Percentiles rank a stretch among this genome's conserved stretches.
These are phyloP conservation scores for Dolichallabes microphthalmus DNA, from an alignment of 2,113 vertebrate species.

Conservation along the genomic window DNA sequence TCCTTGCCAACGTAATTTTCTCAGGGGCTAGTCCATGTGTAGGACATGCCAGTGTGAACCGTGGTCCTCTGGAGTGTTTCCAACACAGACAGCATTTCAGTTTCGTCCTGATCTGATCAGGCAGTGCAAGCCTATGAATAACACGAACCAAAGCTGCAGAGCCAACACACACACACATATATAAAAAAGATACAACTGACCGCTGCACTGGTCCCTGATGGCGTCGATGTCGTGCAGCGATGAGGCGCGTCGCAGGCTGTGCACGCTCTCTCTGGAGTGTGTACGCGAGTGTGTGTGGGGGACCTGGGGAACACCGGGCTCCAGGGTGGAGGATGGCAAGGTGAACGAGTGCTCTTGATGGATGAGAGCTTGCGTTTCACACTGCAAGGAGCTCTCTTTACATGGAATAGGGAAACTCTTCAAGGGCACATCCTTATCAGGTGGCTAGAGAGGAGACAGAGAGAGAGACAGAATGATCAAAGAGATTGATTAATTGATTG, in stretches of 20 bases:
- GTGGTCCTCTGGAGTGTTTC: neutral
- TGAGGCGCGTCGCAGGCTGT: conserved; percentile 82
- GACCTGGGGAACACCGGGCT: conserved; percentile 65
- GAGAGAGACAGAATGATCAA: neutral
- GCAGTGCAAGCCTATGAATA: neutral
- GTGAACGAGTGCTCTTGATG: conserved; percentile 74
- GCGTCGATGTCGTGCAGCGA: conserved; percentile 83
- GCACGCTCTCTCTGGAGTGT: conserved; percentile 69
- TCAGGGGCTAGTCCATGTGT: neutral
- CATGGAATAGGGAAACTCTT: conserved; percentile 78
- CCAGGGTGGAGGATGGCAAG: conserved; percentile 64
- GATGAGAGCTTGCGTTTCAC: conserved; percentile 82
- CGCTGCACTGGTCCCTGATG: conserved; percentile 77
- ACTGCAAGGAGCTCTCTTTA: conserved; percentile 78
- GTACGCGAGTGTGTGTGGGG: conserved; percentile 65
- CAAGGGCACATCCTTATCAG: conserved; percentile 78
- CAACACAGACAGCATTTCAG: neutral
- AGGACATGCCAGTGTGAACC: neutral
- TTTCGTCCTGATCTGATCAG: neutral
- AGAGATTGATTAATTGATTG: neutral
- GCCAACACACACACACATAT: neutral
- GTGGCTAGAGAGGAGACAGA: conserved; percentile 66
- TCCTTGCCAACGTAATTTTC: neutral
- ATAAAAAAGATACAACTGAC: conserved; percentile 61
- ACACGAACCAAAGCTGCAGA: neutral